Conservation (phyloP, 2,888 invertebrate genomes). For the Rhorus exstirpatorius region DNA sequence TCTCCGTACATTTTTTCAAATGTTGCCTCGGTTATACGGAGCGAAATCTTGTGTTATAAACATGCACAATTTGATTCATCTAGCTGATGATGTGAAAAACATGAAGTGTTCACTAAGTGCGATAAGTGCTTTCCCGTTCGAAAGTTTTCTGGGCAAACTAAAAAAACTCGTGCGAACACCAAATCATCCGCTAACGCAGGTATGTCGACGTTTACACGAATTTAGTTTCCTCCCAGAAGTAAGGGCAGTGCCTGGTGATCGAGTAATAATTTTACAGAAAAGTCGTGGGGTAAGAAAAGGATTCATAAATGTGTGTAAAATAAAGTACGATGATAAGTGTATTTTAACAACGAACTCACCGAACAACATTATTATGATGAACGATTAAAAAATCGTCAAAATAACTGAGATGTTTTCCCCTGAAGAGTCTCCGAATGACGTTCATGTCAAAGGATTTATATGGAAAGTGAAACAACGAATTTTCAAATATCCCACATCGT, state of each 20-base stretch:
- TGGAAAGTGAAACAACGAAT: conserved; percentile 32
- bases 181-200: conserved; percentile 64
- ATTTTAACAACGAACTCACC: conserved; percentile 22
- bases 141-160: conserved; percentile 67
- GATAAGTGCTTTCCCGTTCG: conserved; percentile 67
- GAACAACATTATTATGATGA: conserved; percentile 31
- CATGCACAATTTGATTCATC: conserved; percentile 49
- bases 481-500: conserved; percentile 27
- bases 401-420: conserved; percentile 32
- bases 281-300: not conserved
- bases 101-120: conserved; percentile 49
- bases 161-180: no score
- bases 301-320: not conserved
- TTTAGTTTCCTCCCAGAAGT: not conserved
- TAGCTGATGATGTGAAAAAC: no score
- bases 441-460: conserved; percentile 28
- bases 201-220: conserved; percentile 61
- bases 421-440: conserved; percentile 3
- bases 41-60: no score
- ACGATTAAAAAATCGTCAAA: conserved; percentile 24
- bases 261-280: conserved; percentile 3
- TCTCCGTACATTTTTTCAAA: conserved; percentile 41
- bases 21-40: no score
- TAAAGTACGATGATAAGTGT: not conserved
- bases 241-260: not conserved